A percentile compares a stretch with the other conserved stretches of the same genome.
Conservation (phyloP, 2,888 invertebrate species). For the Dichetophora obliterata region DNA sequence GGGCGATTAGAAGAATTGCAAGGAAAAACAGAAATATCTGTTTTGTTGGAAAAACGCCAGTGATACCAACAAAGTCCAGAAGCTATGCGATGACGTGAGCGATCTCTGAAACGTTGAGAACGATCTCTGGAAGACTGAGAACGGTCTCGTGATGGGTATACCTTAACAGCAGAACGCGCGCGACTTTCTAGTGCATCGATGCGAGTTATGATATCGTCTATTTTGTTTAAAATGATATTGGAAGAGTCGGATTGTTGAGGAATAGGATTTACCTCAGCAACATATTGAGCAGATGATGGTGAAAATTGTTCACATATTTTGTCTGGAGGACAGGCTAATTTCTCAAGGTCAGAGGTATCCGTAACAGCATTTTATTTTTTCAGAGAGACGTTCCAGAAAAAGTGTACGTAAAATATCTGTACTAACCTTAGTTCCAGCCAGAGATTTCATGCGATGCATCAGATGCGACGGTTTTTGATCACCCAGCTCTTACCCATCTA, state of each 20-base stretch:
- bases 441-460: slow-evolving; percentile 13
- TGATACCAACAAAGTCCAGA: too few species aligned
- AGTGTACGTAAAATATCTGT: neutral
- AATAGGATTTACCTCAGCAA: neutral
- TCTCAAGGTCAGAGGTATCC: neutral
- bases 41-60: too few species aligned
- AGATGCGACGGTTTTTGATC: slow-evolving; percentile 20
- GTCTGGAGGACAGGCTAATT: neutral
- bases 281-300: neutral
- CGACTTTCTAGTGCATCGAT: slow-evolving; percentile 9
- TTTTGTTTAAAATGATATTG: neutral
- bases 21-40: neutral
- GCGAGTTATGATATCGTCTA: neutral
- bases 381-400: slow-evolving; percentile 21
- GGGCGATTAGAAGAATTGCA: neutral
- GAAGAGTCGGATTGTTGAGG: neutral
- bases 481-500: slow-evolving; percentile 21
- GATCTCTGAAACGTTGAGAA: too few species aligned
- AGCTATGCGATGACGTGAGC: too few species aligned
- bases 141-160: neutral
- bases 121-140: too few species aligned
- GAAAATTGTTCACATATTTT: neutral
- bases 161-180: neutral
- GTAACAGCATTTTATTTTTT: slow-evolving; percentile 9
- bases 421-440: slow-evolving; percentile 10